Evolutionary conservation across 2,113 vertebrate species (phyloP), one percentile per base, ranked within the genome.

Genomic region (Furnarius figulus): DNA sequence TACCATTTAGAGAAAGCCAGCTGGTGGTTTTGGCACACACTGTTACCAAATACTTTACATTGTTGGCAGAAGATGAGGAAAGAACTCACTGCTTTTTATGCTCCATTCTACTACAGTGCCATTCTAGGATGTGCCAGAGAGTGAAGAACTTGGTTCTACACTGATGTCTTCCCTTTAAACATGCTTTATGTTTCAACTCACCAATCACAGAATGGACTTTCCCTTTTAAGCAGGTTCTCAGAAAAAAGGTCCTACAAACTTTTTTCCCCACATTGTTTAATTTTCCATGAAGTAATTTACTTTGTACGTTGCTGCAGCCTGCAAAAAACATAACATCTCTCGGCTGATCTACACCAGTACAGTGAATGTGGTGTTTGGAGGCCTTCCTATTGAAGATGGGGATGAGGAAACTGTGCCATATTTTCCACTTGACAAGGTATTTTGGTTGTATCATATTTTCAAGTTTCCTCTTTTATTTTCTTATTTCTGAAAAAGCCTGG

Each of bases 261-360:
- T 76, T 63, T 66, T 44, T 31, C 14, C 39, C 37, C 17, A 7
- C 62, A 6, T 22, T 46, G 35, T 75, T 90, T 58, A 23, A 53
- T 42, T 62, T 88, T 39, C 20, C 40, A 78, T 87, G 4, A 78
- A 75, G 14, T 87, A 30, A 63, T 39, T 55, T n/a, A n/a, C 56
- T 85, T 56, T 37, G 2, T 50, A 11, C 49, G 1, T 84, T 73
- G 10, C 71, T 11, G 5, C 81, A 98, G 98, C 96, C 30, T 99
- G 99, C 93, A 98, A 98, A 82, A 97, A 98, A 85, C 97, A 92
- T 47, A 98, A 97, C 39, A 96, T 99, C 75, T 78, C 98, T 8
- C 97, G 98, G 24, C 75, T 99, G 56, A 84, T 99, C 80, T 99
- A 99, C 96, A 99, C 99, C 94, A 99, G 99, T 77, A 99, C 98